Conservation (phyloP, 2,113 vertebrate genomes). For the Lethenteron reissneri region DNA sequence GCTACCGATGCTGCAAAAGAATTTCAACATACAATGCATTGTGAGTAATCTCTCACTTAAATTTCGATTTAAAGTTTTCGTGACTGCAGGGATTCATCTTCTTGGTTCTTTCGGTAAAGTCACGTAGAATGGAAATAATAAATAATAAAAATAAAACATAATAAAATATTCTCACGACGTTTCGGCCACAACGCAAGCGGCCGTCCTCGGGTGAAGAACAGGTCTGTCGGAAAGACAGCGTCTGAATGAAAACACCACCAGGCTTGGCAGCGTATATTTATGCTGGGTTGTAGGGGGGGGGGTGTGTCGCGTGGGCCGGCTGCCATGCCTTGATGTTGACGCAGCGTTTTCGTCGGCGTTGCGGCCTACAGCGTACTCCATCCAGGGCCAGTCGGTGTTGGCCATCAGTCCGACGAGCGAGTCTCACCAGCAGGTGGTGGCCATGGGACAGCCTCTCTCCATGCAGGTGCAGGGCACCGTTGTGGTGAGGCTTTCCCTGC, state of each 20-base stretch:
- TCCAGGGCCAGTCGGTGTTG: constrained; percentile 83
- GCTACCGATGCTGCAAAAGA: neutral
- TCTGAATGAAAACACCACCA: too few species aligned
- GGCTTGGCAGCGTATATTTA: neutral
- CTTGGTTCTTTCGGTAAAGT: too few species aligned
- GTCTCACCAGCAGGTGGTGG: constrained; percentile 95
- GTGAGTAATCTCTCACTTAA: neutral
- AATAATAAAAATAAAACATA: too few species aligned
- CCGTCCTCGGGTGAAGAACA: too few species aligned
- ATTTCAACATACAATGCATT: neutral
- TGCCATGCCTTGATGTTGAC: neutral
- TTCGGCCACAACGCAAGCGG: too few species aligned
- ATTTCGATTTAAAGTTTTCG: too few species aligned
- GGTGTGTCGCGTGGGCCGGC: too few species aligned
- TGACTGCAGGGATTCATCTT: too few species aligned
- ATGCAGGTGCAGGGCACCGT: constrained; percentile 88
- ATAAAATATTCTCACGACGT: too few species aligned
- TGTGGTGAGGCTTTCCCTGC: constrained; percentile 43
- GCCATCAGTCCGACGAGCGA: constrained; percentile 96
- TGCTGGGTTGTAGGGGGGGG: too few species aligned
- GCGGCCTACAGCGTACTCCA: constrained; percentile 56
- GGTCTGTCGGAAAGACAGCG: too few species aligned
- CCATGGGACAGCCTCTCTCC: constrained; percentile 75
- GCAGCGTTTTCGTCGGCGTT: neutral
- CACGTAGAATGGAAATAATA: too few species aligned